A percentile compares a stretch with the other conserved stretches of the same genome.
phyloP scores from a whole-genome alignment of 2,113 vertebrate species.

The Gymnobelideus leadbeateri region DNA sequence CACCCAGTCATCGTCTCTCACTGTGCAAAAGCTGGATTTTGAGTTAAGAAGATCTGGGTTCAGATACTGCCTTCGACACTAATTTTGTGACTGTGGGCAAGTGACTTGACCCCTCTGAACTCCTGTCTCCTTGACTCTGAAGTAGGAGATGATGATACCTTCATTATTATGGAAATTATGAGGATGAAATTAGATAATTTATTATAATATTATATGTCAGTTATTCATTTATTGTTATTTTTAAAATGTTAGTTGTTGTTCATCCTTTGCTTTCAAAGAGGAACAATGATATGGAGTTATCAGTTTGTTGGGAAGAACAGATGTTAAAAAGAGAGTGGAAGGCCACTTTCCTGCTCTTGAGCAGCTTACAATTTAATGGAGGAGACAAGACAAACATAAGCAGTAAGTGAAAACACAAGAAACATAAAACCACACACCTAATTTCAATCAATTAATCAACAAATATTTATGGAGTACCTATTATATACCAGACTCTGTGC shows the following conservation, averaged over 20 bases:
- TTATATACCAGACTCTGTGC: neutral
- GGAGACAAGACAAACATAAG: neutral
- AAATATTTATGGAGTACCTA: neutral
- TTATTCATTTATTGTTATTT: neutral
- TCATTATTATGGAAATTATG: neutral
- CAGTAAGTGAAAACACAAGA: neutral
- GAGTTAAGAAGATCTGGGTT: neutral
- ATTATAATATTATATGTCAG: neutral
- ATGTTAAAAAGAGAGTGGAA: slow-evolving; percentile 23
- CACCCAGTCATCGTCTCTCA: neutral
- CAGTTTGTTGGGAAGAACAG: neutral
- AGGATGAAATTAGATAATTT: neutral
- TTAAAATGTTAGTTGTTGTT: neutral
- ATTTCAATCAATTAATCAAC: neutral
- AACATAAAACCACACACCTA: neutral
- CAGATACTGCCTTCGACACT: neutral
- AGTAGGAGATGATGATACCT: neutral
- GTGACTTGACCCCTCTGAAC: neutral
- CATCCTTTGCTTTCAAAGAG: neutral
- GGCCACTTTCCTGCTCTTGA: neutral
- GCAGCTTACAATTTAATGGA: neutral
- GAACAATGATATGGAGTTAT: neutral
- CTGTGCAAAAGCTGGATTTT: neutral
- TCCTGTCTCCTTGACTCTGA: neutral
- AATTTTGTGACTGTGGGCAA: neutral